Evolutionary conservation across 1,140 invertebrate species (phyloP).

Genomic region (Atta cephalotes): DNA sequence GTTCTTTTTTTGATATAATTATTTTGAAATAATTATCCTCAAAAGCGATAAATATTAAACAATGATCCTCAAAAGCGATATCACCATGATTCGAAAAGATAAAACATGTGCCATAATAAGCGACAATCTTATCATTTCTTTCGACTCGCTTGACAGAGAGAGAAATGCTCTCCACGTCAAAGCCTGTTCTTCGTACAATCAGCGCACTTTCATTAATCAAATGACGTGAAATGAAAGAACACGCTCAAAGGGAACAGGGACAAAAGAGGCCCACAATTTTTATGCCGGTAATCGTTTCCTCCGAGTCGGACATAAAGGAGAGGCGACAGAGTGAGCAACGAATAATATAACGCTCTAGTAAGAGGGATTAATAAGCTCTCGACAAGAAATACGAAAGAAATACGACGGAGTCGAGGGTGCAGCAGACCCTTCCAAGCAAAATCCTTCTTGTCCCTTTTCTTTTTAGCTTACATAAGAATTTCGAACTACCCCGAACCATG

Average conservation of each 20-base stretch:
- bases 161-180: constrained; percentile 51
- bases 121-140: constrained; percentile 45
- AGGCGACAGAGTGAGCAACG: constrained; percentile 70
- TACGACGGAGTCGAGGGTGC: constrained; percentile 60
- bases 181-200: constrained; percentile 60
- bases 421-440: constrained; percentile 30
- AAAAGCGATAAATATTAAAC: not conserved
- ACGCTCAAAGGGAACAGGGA: constrained; percentile 63
- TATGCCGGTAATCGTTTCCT: constrained; percentile 67
- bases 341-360: constrained; percentile 67
- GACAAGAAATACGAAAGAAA: constrained; percentile 72
- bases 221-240: constrained; percentile 74
- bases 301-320: constrained; percentile 68
- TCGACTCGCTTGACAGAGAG: constrained; percentile 19
- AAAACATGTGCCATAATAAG: constrained; percentile 26
- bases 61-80: not conserved
- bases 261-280: constrained; percentile 68
- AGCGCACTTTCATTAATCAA: constrained; percentile 74
- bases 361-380: constrained; percentile 73
- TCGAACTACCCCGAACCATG: not conserved
- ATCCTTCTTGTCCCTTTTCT: constrained; percentile 53
- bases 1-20: not conserved
- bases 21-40: not conserved
- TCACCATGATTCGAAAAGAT: not conserved
- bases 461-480: constrained; percentile 33